Evolutionary conservation across 1,140 invertebrate species (phyloP).

Genomic region (Coptotermes formosanus): DNA sequence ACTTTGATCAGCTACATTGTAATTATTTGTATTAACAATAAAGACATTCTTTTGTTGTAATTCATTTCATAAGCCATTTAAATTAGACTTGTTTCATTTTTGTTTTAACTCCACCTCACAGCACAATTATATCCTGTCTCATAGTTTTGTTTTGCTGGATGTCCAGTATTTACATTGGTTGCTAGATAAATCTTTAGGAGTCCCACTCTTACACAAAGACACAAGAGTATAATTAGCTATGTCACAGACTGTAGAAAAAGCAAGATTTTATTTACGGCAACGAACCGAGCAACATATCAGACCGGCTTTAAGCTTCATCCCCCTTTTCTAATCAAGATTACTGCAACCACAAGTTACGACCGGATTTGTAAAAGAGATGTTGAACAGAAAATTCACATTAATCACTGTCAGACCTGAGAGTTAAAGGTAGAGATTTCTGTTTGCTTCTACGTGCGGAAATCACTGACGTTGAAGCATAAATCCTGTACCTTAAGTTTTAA

Average conservation of each 20-base stretch:
- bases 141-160: background rate
- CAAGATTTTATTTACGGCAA: background rate
- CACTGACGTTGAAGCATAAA: background rate
- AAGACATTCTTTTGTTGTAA: too few species aligned
- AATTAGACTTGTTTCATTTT: too few species aligned
- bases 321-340: constrained; percentile 12
- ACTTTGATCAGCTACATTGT: too few species aligned
- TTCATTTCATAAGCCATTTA: too few species aligned
- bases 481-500: background rate
- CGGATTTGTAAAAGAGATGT: constrained; percentile 15
- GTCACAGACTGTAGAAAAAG: constrained; percentile 10
- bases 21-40: too few species aligned
- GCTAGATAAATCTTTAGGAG: background rate
- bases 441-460: background rate
- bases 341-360: constrained; percentile 4
- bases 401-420: background rate
- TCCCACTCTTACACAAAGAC: background rate
- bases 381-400: constrained; percentile 16
- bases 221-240: background rate
- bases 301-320: constrained; percentile 4
- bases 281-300: constrained; percentile 14
- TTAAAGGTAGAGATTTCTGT: background rate
- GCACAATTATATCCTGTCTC: background rate
- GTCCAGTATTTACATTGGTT: background rate
- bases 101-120: too few species aligned